A percentile compares a stretch with the other conserved stretches of the same genome.
Conservation (phyloP, 2,888 invertebrate species). For the Hemaris fuciformis region DNA sequence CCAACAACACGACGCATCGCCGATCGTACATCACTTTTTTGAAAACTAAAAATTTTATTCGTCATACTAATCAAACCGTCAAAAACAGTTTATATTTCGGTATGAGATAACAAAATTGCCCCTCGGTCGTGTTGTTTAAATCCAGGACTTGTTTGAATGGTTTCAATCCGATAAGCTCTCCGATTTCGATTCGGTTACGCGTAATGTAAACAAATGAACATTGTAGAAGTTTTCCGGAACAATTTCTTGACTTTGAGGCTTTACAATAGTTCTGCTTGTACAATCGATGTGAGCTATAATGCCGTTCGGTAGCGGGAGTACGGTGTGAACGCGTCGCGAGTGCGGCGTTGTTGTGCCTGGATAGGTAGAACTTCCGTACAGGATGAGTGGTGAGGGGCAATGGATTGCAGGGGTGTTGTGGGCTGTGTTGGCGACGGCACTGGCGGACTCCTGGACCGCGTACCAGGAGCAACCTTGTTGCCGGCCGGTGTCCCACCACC, state of each 20-base stretch:
- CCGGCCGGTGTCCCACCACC: constrained; percentile 80
- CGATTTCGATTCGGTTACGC: constrained; percentile 58
- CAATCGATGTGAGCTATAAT: constrained; percentile 41
- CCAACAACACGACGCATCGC: constrained; percentile 50
- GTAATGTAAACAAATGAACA: constrained; percentile 70
- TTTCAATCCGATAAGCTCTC: constrained; percentile 58
- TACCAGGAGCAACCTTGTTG: constrained; percentile 86
- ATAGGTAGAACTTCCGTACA: constrained; percentile 37
- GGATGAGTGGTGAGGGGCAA: constrained; percentile 53
- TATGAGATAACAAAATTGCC: constrained; percentile 68
- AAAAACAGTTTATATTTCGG: constrained; percentile 70
- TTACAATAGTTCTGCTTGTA: constrained; percentile 35
- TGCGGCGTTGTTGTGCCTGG: constrained; percentile 53
- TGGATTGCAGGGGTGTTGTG: constrained; percentile 62
- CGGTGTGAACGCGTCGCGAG: constrained; percentile 41
- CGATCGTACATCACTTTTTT: constrained; percentile 68
- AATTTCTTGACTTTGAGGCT: constrained; percentile 56
- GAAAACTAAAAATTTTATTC: constrained; percentile 71
- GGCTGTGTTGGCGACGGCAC: constrained; percentile 68
- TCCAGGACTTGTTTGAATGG: constrained; percentile 58
- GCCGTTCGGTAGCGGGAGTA: constrained; percentile 36
- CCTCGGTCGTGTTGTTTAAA: constrained; percentile 64
- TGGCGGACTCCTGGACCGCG: constrained; percentile 84
- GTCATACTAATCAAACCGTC: constrained; percentile 63
- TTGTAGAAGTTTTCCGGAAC: constrained; percentile 66